phyloP scores from a whole-genome alignment of 2,888 invertebrate genomes.

The Graphium colonna region DNA sequence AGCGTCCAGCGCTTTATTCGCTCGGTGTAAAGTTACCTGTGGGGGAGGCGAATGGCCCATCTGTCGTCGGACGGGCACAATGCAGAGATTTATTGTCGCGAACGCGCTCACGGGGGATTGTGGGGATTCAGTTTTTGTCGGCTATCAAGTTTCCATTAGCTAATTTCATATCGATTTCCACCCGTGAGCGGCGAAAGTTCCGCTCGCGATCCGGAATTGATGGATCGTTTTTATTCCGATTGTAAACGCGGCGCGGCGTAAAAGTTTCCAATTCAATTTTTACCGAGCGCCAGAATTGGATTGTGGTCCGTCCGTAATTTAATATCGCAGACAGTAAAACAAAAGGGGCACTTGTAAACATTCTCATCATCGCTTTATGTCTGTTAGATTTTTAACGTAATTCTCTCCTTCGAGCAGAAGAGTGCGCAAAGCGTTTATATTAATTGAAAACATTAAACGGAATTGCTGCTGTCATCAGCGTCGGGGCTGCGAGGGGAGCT shows the following conservation, averaged over 20 bases:
- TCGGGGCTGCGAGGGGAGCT: conserved; percentile 39
- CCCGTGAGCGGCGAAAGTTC: conserved; percentile 52
- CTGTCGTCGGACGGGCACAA: conserved; percentile 65
- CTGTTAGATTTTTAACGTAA: conserved; percentile 11
- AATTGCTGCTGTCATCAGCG: conserved; percentile 71
- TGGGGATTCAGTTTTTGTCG: conserved; percentile 65
- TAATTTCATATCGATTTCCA: conserved; percentile 71
- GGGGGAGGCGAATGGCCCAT: conserved; percentile 55
- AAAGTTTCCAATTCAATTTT: conserved; percentile 62
- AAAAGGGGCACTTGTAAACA: conserved; percentile 31
- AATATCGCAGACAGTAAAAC: conserved; percentile 36
- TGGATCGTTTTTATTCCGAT: conserved; percentile 71
- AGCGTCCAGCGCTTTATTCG: conserved; percentile 39
- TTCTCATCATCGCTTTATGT: conserved; percentile 25
- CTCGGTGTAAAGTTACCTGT: conserved; percentile 63
- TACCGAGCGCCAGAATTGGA: conserved; percentile 45
- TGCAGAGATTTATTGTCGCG: conserved; percentile 70
- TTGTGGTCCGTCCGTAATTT: conserved; percentile 49
- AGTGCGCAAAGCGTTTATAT: conserved; percentile 59
- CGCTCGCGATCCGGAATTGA: conserved; percentile 59
- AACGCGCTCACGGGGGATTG: conserved; percentile 64
- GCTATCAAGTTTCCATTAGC: conserved; percentile 79
- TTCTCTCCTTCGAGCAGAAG: conserved; percentile 19
- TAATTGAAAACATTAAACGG: conserved; percentile 64
- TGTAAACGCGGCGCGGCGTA: conserved; percentile 49